Base-by-base conservation (phyloP, 2,888 invertebrate genomes). In the Sipha maydis region DNA sequence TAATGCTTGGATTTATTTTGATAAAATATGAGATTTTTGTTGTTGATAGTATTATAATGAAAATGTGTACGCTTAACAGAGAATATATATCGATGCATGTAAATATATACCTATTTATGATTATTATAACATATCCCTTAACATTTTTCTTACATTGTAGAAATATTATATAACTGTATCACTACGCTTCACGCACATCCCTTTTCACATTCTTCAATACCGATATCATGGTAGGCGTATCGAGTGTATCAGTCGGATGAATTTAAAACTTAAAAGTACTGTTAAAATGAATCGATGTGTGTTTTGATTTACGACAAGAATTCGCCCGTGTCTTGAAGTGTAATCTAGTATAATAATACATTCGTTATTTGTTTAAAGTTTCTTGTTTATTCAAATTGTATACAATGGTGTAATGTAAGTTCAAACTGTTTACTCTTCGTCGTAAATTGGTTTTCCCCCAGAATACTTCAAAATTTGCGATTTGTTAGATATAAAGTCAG, bases 361-460 rank as follows among this genome's bases (percentile, higher is more conserved):
- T 69, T 69, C 69, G 11, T 69, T 69, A 69, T 69, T 69, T 69
- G n/a, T 69, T n/a, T 28, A n/a, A 69, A 69, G 69, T 69, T 69
- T 69, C 14, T 69, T 69, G 25, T 69, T n/a, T n/a, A 11, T 69
- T 69, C 69, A n/a, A n/a, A 69, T n/a, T 9, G 28, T 28, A 1
- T 69, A 69, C 5, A 61, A 61, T 25, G 25, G 69, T 7, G 69
- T 3, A 48, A 21, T 19, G 28, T 11, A 31, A 21, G 21, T 48
- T 69, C 31, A 11, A 82, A 82, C 21, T 71, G 69, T 82, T 82
- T 82, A 9, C 14, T 71, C 28, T 28, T 48, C 2, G 14, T n/a
- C 69, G 25, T 31, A 71, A 82, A 82, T 82, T 48, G 69, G 69
- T 69, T 82, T 82, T 82, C 31, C 82, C 48, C 69, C 48, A 69